Conservation (phyloP, 1,140 invertebrate genomes). For the Rhyacophila brunnea region DNA sequence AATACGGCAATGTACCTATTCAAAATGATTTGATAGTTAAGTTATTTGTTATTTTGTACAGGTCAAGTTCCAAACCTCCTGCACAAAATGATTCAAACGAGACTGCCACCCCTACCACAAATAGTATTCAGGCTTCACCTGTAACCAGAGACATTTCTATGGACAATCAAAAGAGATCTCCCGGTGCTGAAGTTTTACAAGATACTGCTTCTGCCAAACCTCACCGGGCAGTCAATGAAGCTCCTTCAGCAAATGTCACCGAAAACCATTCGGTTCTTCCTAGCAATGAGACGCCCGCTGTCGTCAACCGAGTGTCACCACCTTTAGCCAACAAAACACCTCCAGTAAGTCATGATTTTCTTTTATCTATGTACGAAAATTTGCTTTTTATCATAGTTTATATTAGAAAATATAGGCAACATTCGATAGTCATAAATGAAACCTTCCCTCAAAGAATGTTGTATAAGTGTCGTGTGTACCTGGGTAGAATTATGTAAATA, state of each 20-base stretch:
- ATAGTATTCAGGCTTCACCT: conserved; percentile 7
- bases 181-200: not conserved
- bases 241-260: not conserved
- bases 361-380: not conserved
- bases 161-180: conserved; percentile 4
- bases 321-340: not conserved
- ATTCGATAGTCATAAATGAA: not conserved
- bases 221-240: no score
- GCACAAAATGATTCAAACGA: conserved; percentile 8
- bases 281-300: not conserved
- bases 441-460: no score
- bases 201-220: not conserved
- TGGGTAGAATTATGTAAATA: no score
- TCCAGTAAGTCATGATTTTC: not conserved
- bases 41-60: conserved; percentile 4
- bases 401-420: not conserved
- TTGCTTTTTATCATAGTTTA: not conserved
- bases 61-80: conserved; percentile 18
- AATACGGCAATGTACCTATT: no score
- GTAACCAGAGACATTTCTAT: conserved; percentile 20
- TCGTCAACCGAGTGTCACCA: not conserved
- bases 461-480: no score
- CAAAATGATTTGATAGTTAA: no score
- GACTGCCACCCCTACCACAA: not conserved
- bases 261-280: not conserved